Evolutionary conservation across 2,797 vertebrate genomes (phyloP).

Genomic region (Acanthurus tractus): DNA sequence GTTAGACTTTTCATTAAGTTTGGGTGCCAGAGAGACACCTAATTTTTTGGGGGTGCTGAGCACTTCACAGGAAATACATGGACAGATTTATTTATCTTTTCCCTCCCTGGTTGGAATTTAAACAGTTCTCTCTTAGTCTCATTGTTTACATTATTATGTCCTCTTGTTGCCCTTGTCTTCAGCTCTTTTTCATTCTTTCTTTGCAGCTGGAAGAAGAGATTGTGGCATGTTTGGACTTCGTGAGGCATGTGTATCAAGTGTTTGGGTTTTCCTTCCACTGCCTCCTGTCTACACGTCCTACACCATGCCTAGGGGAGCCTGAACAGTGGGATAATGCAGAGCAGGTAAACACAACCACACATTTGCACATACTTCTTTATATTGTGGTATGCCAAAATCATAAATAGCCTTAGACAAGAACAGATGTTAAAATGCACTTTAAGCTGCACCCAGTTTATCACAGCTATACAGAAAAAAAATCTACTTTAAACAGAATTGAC

Average conservation of each 20-base stretch:
- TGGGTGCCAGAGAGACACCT: too few species aligned
- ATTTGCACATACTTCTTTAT: slow-evolving; percentile 4
- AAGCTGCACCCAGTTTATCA: slow-evolving; percentile 28
- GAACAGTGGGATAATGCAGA: slow-evolving; percentile 92
- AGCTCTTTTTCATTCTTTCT: slow-evolving; percentile 1
- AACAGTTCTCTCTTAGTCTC: slow-evolving; percentile 3
- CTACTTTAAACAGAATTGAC: slow-evolving; percentile 8
- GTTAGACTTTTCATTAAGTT: too few species aligned
- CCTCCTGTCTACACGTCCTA: slow-evolving; percentile 91
- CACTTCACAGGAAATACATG: slow-evolving; percentile 2
- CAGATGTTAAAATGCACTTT: slow-evolving; percentile 15
- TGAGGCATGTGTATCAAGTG: slow-evolving; percentile 88
- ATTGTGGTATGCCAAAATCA: not conserved
- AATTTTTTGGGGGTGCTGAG: too few species aligned
- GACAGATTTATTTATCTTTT: not conserved
- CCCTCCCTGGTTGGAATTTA: slow-evolving; percentile 13
- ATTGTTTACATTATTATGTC: slow-evolving; percentile 34
- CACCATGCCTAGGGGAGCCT: slow-evolving; percentile 90
- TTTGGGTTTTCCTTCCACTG: slow-evolving; percentile 94
- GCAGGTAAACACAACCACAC: slow-evolving; percentile 81
- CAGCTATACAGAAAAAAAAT: not conserved
- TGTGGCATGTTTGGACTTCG: slow-evolving; percentile 90
- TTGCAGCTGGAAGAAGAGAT: slow-evolving; percentile 92
- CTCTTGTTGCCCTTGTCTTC: not conserved
- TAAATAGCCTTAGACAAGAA: not conserved